Percentiles rank a stretch among this genome's conserved stretches.
Evolutionary conservation across 2,888 invertebrate species (phyloP).

Genomic region (Athalia cordata): DNA sequence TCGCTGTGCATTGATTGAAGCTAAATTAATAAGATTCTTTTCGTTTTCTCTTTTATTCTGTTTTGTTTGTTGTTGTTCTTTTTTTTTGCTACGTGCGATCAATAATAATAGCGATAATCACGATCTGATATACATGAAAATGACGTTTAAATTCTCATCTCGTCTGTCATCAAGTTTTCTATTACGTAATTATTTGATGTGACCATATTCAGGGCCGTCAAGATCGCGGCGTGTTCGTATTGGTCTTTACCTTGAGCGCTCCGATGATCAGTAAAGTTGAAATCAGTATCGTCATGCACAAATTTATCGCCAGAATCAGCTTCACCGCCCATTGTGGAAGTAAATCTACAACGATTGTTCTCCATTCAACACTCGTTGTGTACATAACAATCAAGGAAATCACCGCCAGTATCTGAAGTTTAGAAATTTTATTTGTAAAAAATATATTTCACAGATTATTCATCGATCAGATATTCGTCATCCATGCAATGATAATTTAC

Average conservation of each 20-base stretch:
- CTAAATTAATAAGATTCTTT: no score
- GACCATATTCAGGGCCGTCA: constrained; percentile 22
- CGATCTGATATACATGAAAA: not conserved
- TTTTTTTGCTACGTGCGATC: no score
- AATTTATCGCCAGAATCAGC: constrained; percentile 86
- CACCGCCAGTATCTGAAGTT: constrained; percentile 78
- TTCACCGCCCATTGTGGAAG: constrained; percentile 82
- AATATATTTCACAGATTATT: no score
- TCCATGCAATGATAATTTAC: constrained; percentile 57
- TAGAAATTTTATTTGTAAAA: not conserved
- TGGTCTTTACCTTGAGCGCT: constrained; percentile 80
- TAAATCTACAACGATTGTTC: constrained; percentile 86
- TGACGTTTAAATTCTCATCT: constrained; percentile 15
- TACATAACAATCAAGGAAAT: constrained; percentile 82
- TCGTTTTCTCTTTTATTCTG: no score
- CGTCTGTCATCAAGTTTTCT: no score
- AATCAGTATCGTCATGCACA: constrained; percentile 88
- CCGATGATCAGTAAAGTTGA: constrained; percentile 86
- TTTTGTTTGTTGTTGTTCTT: no score
- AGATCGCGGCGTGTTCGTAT: constrained; percentile 38
- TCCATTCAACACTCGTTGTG: constrained; percentile 80
- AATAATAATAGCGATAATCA: not conserved
- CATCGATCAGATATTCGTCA: not conserved
- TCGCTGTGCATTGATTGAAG: no score
- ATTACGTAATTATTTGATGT: constrained; percentile 24